Evolutionary conservation across 2,113 vertebrate genomes (phyloP), one percentile per base, ranked within the genome.

Genomic region (Dromas ardeola): DNA sequence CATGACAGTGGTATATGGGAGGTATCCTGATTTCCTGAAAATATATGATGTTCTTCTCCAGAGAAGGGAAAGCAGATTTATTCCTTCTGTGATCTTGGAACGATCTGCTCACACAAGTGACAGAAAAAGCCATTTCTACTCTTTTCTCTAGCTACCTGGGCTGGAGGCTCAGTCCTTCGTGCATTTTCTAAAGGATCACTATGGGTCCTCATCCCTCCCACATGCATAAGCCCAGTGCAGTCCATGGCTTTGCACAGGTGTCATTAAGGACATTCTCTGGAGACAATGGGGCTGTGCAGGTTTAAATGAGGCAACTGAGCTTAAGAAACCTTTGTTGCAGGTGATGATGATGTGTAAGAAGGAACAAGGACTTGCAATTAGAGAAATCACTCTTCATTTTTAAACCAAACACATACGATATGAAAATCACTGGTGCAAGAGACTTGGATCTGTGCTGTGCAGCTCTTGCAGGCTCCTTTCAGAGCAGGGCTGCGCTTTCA

Each of bases 11-110:
- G 26, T 87, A 69, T 82, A 70, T 25, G 15, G 53, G 62, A 96
- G 27, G n/a, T 77, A 66, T 58, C 25, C 45, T 36, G n/a, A 66
- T 96, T 94, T 94, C 55, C 74, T 94, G 87, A 91, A 97, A 97
- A 96, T 90, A 93, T 43, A 49, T 59, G 10, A 74, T 91, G 73
- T 88, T 92, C 70, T 79, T 69, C 84, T 89, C 73, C n/a, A 82
- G 70, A 71, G 63, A 88, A 87, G 8, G 34, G 59, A 93, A 93
- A 95, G 30, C 73, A 95, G 91, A 90, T 88, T 95, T 76, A 72
- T 71, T 93, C 73, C 61, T 95, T 92, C 89, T 96, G 90, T 74
- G 82, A 90, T 83, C 34, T 90, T 86, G 81, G 58, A 95, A 83
- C 45, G 62, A 63, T 83, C 74, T 93, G 86, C 81, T 95, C 45